phyloP scores from a whole-genome alignment of 2,113 vertebrate species.

The Cygnus buccinator region DNA sequence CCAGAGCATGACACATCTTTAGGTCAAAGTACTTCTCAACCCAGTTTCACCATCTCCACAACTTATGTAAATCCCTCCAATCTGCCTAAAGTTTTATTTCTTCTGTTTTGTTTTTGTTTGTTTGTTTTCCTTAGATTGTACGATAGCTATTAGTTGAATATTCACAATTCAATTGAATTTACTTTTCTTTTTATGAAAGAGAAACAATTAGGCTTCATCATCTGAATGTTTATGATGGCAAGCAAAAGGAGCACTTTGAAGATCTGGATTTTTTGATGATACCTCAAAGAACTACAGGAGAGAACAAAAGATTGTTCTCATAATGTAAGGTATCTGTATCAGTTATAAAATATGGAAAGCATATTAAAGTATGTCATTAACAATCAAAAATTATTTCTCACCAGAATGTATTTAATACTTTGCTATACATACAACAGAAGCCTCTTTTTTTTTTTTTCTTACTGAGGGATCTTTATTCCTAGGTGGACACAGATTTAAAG shows the following conservation, averaged over 20 bases:
- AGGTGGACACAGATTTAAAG: not conserved
- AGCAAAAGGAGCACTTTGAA: not conserved
- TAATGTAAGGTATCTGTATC: not conserved
- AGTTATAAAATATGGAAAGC: not conserved
- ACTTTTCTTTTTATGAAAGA: not conserved
- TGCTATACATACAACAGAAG: not conserved
- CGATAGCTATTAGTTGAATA: not conserved
- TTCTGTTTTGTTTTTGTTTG: not conserved
- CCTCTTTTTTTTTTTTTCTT: not conserved
- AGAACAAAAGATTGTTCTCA: not conserved
- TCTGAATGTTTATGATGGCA: not conserved
- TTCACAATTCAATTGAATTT: not conserved
- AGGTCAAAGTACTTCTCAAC: not conserved
- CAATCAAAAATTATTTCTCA: not conserved
- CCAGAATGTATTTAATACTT: not conserved
- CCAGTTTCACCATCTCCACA: not conserved
- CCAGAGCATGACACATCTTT: not conserved
- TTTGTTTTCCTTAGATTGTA: not conserved
- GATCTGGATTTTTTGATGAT: not conserved
- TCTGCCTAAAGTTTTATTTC: not conserved
- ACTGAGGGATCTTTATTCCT: not conserved
- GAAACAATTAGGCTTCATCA: not conserved
- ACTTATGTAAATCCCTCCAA: not conserved
- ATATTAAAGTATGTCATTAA: not conserved
- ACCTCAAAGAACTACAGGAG: not conserved